A percentile compares a stretch with the other conserved stretches of the same genome.
phyloP scores from a whole-genome alignment of 2,797 vertebrate genomes.

The Merluccius polli region DNA sequence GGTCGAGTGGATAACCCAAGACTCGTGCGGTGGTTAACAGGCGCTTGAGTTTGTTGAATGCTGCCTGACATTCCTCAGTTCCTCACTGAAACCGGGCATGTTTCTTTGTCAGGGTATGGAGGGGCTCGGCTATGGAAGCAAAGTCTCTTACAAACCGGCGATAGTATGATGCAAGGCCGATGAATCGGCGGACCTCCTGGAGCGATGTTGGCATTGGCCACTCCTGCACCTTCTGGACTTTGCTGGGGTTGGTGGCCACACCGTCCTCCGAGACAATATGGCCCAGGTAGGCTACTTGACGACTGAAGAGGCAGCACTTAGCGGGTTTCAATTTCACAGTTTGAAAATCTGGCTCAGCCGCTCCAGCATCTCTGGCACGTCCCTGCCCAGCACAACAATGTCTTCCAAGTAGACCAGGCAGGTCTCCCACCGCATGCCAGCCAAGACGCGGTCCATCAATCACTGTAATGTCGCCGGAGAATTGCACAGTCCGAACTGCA shows the following conservation, averaged over 20 bases:
- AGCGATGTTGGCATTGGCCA: neutral
- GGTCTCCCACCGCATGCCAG: too few species aligned
- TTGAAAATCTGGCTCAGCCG: conserved; percentile 8
- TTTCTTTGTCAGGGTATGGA: neutral
- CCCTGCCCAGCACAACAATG: too few species aligned
- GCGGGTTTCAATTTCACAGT: conserved; percentile 16
- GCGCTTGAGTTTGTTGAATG: too few species aligned
- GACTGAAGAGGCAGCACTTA: conserved; percentile 9
- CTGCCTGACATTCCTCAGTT: too few species aligned
- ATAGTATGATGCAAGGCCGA: neutral
- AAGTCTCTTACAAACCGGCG: neutral
- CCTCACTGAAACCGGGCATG: neutral
- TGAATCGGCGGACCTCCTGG: conserved; percentile 10
- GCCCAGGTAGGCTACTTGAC: conserved; percentile 16
- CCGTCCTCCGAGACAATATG: neutral
- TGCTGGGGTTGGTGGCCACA: too few species aligned
- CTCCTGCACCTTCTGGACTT: conserved; percentile 7
- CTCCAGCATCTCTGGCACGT: too few species aligned
- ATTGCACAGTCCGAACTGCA: too few species aligned
- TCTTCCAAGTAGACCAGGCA: too few species aligned
- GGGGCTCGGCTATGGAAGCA: neutral
- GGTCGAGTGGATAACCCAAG: conserved; percentile 11
- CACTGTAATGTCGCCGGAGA: too few species aligned
- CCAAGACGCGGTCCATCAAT: too few species aligned
- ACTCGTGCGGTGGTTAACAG: neutral